phyloP scores from a whole-genome alignment of 2,113 vertebrate species.

The Isurus oxyrinchus region DNA sequence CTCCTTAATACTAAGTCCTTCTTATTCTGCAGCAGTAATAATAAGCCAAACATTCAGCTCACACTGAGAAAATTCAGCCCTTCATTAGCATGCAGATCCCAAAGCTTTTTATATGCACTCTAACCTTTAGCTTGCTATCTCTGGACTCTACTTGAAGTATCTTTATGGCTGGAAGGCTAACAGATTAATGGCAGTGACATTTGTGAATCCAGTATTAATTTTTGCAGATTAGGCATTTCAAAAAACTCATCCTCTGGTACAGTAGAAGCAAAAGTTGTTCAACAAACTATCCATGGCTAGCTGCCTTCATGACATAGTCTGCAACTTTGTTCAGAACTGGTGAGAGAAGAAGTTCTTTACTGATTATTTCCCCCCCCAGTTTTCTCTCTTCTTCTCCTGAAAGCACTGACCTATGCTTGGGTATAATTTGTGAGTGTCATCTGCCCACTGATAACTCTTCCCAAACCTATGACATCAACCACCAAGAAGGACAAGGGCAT shows the following conservation, averaged over 20 bases:
- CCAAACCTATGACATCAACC: background rate
- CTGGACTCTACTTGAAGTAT: background rate
- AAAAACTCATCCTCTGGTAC: too few relatives aligned
- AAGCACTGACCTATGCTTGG: background rate
- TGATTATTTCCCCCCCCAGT: background rate
- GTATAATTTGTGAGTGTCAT: background rate
- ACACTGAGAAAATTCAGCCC: background rate
- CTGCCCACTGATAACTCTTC: background rate
- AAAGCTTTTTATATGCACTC: background rate
- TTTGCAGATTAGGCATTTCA: background rate
- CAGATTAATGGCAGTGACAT: background rate
- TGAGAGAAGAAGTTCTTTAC: background rate
- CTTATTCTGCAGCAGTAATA: constrained; percentile 28
- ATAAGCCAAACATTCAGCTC: background rate
- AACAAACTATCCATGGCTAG: background rate
- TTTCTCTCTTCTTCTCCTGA: background rate
- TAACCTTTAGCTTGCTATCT: constrained; percentile 14
- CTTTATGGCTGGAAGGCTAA: background rate
- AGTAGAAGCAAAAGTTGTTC: background rate
- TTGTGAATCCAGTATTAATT: background rate
- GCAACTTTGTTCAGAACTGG: background rate
- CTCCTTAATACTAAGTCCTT: constrained; percentile 5
- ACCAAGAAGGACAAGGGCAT: background rate
- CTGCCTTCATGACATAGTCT: background rate
- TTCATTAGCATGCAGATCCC: background rate